Conservation (phyloP, 1,140 invertebrate genomes). For the Leguminivora glycinivorella region DNA sequence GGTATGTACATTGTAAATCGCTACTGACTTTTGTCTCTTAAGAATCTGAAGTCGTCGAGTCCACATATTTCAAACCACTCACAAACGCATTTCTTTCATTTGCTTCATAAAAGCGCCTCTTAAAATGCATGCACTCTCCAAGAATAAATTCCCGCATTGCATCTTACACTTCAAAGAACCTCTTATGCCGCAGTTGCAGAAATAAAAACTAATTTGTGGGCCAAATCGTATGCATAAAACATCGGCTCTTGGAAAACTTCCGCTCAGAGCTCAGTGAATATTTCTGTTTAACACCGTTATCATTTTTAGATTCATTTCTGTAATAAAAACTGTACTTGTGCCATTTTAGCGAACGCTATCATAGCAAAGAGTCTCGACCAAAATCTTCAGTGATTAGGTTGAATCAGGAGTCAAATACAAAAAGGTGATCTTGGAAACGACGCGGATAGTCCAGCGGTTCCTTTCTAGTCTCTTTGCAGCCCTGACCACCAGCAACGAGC, state of each 20-base stretch:
- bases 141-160: conserved; percentile 18
- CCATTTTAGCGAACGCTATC: too few species aligned
- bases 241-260: conserved; percentile 29
- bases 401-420: too few species aligned
- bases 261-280: conserved; percentile 45
- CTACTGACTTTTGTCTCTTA: background rate
- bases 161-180: conserved; percentile 23
- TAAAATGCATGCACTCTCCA: conserved; percentile 22
- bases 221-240: conserved; percentile 38
- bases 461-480: too few species aligned
- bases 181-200: background rate
- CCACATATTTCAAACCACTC: background rate
- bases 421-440: too few species aligned
- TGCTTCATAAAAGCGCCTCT: conserved; percentile 19
- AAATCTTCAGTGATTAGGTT: too few species aligned
- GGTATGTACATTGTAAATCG: background rate
- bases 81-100: conserved; percentile 20
- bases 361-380: too few species aligned
- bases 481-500: too few species aligned
- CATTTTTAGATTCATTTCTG: conserved; percentile 52
- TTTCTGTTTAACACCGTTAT: conserved; percentile 53
- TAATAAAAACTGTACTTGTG: too few species aligned
- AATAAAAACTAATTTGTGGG: conserved; percentile 35
- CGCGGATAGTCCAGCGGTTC: too few species aligned
- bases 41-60: background rate